Conservation (phyloP, 2,888 invertebrate genomes). For the Torymus auratus region DNA sequence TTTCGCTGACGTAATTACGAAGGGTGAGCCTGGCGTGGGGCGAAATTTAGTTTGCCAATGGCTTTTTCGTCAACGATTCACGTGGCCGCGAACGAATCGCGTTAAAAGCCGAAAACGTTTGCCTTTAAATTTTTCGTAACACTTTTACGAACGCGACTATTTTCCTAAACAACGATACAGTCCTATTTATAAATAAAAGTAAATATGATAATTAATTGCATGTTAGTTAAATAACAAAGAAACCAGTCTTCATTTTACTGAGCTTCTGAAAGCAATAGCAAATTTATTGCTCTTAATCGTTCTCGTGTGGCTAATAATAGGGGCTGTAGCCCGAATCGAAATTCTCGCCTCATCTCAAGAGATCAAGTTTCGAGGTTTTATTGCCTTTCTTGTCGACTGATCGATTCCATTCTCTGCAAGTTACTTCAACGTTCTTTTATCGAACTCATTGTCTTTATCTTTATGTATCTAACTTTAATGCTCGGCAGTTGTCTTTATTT, state of each 20-base stretch:
- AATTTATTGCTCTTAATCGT: neutral
- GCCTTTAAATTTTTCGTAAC: neutral
- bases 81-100: neutral
- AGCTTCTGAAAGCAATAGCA: too few relatives aligned
- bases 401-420: slow-evolving; percentile 24
- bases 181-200: too few relatives aligned
- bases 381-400: slow-evolving; percentile 14
- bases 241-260: too few relatives aligned
- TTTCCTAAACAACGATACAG: too few relatives aligned
- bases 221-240: too few relatives aligned
- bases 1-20: slow-evolving; percentile 35
- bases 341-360: neutral
- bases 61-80: slow-evolving; percentile 22
- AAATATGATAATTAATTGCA: too few relatives aligned
- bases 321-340: neutral
- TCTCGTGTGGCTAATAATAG: neutral
- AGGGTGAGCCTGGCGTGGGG: neutral
- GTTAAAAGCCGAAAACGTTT: neutral
- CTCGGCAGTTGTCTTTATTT: neutral
- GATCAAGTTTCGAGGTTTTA: slow-evolving; percentile 34
- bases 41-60: slow-evolving; percentile 39
- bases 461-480: slow-evolving; percentile 8
- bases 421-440: neutral
- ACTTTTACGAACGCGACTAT: too few relatives aligned
- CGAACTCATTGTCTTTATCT: neutral